Conservation (phyloP, 2,113 vertebrate species). For the Chroicocephalus ridibundus region DNA sequence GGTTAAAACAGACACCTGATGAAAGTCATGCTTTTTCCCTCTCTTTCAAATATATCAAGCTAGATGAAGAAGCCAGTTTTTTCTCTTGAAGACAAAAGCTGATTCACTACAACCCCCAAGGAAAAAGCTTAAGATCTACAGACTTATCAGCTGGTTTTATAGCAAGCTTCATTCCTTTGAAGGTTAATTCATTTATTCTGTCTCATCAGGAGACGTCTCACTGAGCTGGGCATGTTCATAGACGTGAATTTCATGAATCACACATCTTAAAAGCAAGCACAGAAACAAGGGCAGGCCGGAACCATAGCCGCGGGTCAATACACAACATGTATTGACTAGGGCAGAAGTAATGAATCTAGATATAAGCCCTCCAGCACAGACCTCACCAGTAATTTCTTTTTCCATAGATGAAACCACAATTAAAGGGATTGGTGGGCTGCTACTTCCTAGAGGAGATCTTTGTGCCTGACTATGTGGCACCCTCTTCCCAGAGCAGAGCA, state of each 20-base stretch:
- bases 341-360: background rate
- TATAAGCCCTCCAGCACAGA: background rate
- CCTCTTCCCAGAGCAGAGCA: background rate
- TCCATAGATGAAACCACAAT: background rate
- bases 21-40: background rate
- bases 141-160: background rate
- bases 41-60: background rate
- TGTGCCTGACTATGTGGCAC: background rate
- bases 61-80: background rate
- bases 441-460: background rate
- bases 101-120: background rate
- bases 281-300: background rate
- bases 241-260: background rate
- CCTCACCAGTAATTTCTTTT: background rate
- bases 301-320: background rate
- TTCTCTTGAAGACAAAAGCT: background rate
- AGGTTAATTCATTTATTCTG: background rate
- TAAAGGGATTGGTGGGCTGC: background rate
- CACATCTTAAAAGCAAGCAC: background rate
- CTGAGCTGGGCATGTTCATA: background rate
- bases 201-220: background rate
- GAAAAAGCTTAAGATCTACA: background rate
- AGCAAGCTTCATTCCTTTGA: background rate
- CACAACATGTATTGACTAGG: background rate
- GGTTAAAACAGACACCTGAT: constrained; percentile 9